Evolutionary conservation across 1,140 invertebrate species (phyloP).

Genomic region (Platyura marginata): DNA sequence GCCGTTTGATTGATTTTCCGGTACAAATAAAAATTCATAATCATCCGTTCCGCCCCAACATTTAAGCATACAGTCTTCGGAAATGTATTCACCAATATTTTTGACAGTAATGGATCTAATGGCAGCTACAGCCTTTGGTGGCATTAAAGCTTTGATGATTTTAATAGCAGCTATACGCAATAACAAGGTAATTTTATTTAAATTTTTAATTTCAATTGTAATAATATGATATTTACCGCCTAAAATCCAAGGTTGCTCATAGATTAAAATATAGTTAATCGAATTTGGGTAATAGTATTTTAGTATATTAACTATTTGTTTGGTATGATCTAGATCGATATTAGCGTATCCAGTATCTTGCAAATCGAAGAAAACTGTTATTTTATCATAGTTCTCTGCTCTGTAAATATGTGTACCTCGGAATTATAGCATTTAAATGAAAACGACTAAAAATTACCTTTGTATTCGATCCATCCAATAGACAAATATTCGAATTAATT

Average conservation of each 20-base stretch:
- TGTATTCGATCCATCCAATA: slow-evolving; percentile 80
- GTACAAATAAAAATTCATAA: slow-evolving; percentile 50
- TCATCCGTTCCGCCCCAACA: slow-evolving; percentile 75
- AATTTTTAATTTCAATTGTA: not conserved
- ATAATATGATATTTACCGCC: slow-evolving; percentile 45
- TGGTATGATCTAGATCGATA: slow-evolving; percentile 74
- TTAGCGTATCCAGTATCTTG: slow-evolving; percentile 64
- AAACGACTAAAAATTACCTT: slow-evolving; percentile 3
- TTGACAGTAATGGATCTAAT: slow-evolving; percentile 76
- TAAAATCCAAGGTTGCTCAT: slow-evolving; percentile 88
- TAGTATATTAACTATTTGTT: slow-evolving; percentile 71
- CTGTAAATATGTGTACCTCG: slow-evolving; percentile 16
- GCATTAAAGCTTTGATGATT: slow-evolving; percentile 76
- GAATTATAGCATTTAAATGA: too few relatives aligned
- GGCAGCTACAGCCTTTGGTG: slow-evolving; percentile 72
- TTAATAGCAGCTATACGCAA: slow-evolving; percentile 70
- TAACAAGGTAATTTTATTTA: slow-evolving; percentile 1
- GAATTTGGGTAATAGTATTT: slow-evolving; percentile 82
- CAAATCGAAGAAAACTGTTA: slow-evolving; percentile 84
- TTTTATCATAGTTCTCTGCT: slow-evolving; percentile 51
- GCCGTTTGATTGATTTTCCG: too few relatives aligned
- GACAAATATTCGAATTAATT: slow-evolving; percentile 62
- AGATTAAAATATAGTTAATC: slow-evolving; percentile 80
- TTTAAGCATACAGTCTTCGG: slow-evolving; percentile 48
- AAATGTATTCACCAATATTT: slow-evolving; percentile 56